Conservation (phyloP, 2,797 vertebrate species). For the Gymnoscopelus microlampas region DNA sequence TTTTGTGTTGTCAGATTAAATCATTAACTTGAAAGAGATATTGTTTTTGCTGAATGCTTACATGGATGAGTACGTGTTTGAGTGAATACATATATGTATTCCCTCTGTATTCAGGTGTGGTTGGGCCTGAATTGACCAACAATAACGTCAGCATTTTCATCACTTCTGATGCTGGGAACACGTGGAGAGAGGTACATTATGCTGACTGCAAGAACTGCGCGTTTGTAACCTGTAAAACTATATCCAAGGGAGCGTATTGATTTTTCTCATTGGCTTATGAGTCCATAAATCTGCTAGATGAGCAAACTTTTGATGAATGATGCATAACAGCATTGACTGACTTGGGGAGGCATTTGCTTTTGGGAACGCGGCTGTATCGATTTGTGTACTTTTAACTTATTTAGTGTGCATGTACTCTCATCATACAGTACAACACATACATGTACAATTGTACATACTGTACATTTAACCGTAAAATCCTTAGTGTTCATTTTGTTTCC, state of each 20-base stretch:
- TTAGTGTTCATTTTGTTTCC: not conserved
- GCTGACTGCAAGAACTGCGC: conserved; percentile 13
- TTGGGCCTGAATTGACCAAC: conserved; percentile 87
- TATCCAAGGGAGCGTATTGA: conserved; percentile 34
- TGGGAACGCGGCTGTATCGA: not conserved
- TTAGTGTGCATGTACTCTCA: conserved; percentile 8
- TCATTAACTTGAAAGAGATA: not conserved
- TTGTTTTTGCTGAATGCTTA: not conserved
- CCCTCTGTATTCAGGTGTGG: conserved; percentile 82
- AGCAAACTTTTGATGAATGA: conserved; percentile 20
- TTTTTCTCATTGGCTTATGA: conserved; percentile 41
- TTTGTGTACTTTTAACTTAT: conserved; percentile 17
- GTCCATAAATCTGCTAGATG: conserved; percentile 34
- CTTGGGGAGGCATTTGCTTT: conserved; percentile 4
- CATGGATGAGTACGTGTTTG: not conserved
- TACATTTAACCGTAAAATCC: too few relatives aligned
- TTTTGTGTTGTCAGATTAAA: not conserved
- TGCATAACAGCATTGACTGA: conserved; percentile 2
- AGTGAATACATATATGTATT: not conserved
- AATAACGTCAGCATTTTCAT: conserved; percentile 94
- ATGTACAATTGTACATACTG: too few relatives aligned
- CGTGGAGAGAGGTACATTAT: conserved; percentile 90
- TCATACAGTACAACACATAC: too few relatives aligned
- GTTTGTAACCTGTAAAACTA: conserved; percentile 50
- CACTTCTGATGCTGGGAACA: conserved; percentile 93